Conservation (phyloP, 2,797 vertebrate species). For the Synaphobranchus kaupii region DNA sequence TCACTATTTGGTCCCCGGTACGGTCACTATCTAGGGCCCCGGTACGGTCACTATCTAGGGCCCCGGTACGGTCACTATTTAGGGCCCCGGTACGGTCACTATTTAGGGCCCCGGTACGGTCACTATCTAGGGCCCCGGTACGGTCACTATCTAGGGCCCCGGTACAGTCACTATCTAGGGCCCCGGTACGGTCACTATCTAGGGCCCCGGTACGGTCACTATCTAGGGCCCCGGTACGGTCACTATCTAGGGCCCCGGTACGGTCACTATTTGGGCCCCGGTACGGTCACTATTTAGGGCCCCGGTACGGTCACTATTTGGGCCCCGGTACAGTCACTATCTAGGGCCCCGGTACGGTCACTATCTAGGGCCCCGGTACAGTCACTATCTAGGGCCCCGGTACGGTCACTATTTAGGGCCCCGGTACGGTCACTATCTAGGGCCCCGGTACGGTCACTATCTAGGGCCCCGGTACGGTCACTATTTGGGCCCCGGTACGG, state of each 20-base stretch:
- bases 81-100: conserved; percentile 74
- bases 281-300: conserved; percentile 59
- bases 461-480: too few species aligned
- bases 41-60: conserved; percentile 66
- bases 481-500: too few species aligned
- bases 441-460: conserved; percentile 71
- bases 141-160: neutral
- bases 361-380: too few species aligned
- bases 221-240: conserved; percentile 73
- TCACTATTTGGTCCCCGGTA: too few species aligned
- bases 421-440: conserved; percentile 67
- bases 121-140: conserved; percentile 72
- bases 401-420: conserved; percentile 48
- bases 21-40: conserved; percentile 33
- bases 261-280: too few species aligned
- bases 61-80: too few species aligned
- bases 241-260: too few species aligned
- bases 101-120: conserved; percentile 73
- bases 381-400: too few species aligned
- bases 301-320: too few species aligned
- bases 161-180: too few species aligned
- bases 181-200: conserved; percentile 69
- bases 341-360: conserved; percentile 73
- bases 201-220: conserved; percentile 73
- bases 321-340: conserved; percentile 71